Evolutionary conservation across 2,888 invertebrate genomes (phyloP).

Genomic region (Masnerella sp.): DNA sequence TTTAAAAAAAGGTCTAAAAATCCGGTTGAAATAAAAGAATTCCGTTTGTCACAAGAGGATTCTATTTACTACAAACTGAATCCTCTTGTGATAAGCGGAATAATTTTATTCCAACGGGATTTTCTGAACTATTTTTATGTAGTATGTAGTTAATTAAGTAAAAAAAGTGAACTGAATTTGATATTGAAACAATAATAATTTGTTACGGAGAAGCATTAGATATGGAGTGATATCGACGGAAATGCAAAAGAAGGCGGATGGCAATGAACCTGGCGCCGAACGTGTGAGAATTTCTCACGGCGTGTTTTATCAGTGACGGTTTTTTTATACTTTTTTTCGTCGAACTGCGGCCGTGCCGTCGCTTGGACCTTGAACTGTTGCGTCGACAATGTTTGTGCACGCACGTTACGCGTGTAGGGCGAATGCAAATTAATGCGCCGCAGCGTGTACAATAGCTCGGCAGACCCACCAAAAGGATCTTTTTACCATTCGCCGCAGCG

Average conservation of each 20-base stretch:
- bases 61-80: no score
- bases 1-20: no score
- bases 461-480: conserved; percentile 36
- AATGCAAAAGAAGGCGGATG: conserved; percentile 47
- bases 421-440: conserved; percentile 34
- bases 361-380: conserved; percentile 39
- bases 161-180: not conserved
- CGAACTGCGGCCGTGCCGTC: not conserved
- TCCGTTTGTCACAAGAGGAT: no score
- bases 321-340: conserved; percentile 5
- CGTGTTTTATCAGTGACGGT: conserved; percentile 63
- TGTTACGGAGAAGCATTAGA: no score
- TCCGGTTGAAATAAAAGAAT: no score
- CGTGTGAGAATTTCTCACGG: conserved; percentile 71
- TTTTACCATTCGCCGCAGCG: conserved; percentile 33
- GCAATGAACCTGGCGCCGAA: conserved; percentile 67
- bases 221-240: no score
- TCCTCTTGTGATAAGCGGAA: no score
- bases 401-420: conserved; percentile 42
- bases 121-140: no score
- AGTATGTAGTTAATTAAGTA: conserved; percentile 2
- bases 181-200: no score
- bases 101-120: no score
- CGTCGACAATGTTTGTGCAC: conserved; percentile 43
- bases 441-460: conserved; percentile 20